These are phyloP conservation scores for Saxidomus purpurata DNA, from an alignment of 1,140 invertebrate genomes.

Conservation along the genomic window DNA sequence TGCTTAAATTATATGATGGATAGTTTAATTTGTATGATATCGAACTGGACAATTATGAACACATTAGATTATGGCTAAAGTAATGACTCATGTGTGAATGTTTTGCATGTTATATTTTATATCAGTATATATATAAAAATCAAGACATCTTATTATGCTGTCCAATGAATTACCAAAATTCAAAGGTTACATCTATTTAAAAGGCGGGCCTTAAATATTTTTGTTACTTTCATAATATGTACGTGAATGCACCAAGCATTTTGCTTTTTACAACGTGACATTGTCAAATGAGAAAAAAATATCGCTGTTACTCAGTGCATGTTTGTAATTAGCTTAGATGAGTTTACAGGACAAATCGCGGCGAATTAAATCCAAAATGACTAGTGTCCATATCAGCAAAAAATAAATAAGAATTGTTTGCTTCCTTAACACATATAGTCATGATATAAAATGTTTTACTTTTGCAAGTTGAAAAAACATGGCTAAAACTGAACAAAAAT, in stretches of 20 bases:
- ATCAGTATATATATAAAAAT: neutral
- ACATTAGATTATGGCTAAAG: slow-evolving; percentile 8
- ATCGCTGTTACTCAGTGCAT: slow-evolving; percentile 49
- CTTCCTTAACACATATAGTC: no score
- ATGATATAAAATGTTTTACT: no score
- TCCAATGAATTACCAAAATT: neutral
- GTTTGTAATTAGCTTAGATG: neutral
- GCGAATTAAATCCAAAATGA: no score
- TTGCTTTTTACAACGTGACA: neutral
- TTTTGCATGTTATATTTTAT: no score
- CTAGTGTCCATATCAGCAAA: no score
- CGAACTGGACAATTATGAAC: neutral
- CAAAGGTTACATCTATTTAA: slow-evolving; percentile 10
- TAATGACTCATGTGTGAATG: neutral
- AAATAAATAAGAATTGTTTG: no score
- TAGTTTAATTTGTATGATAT: slow-evolving; percentile 9
- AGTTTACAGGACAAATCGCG: no score
- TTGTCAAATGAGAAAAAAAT: slow-evolving; percentile 7
- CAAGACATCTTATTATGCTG: neutral
- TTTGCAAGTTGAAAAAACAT: no score
- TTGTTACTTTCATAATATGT: neutral
- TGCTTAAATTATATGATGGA: slow-evolving; percentile 14
- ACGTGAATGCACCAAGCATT: neutral
- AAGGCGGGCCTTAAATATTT: neutral
- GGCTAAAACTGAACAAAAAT: no score